Percentiles rank a stretch among this genome's conserved stretches.
These are phyloP conservation scores for Gymnoscopelus microlampas DNA, from an alignment of 2,797 vertebrate genomes.

Conservation along the genomic window DNA sequence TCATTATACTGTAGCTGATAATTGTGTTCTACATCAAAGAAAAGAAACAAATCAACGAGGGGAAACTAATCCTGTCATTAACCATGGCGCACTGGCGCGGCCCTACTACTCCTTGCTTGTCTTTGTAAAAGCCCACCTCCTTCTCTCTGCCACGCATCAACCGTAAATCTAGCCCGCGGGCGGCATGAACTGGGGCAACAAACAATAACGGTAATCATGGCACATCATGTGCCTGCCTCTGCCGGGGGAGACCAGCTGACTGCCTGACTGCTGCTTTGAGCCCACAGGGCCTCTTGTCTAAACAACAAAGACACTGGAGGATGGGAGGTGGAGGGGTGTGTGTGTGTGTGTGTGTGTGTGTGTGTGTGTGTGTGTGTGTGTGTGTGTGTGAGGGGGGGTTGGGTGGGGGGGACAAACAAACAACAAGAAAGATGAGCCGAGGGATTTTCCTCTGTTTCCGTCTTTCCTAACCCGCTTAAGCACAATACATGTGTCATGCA, in stretches of 20 bases:
- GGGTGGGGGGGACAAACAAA: too few species aligned
- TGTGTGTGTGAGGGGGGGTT: slow-evolving; percentile 18
- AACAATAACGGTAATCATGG: slow-evolving; percentile 81
- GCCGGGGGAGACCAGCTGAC: slow-evolving; percentile 79
- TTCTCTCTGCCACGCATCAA: slow-evolving; percentile 32
- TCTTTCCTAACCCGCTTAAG: too few species aligned
- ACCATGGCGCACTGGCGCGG: slow-evolving; percentile 2
- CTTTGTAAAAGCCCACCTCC: slow-evolving; percentile 19
- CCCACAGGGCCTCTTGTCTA: slow-evolving; percentile 53
- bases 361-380: background rate
- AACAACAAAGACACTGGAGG: slow-evolving; percentile 41
- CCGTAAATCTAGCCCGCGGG: slow-evolving; percentile 64
- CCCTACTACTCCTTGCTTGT: slow-evolving; percentile 4
- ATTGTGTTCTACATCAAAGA: too few species aligned
- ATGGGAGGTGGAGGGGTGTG: slow-evolving; percentile 13
- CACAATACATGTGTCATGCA: too few species aligned
- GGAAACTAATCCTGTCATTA: background rate
- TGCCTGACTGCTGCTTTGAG: slow-evolving; percentile 63
- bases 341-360: background rate
- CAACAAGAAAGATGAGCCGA: too few species aligned
- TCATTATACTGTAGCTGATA: too few species aligned
- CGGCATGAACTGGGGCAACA: slow-evolving; percentile 74
- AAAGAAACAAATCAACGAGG: background rate
- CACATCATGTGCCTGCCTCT: slow-evolving; percentile 79
- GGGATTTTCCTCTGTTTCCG: too few species aligned